A percentile compares a stretch with the other conserved stretches of the same genome.
Conservation (phyloP, 1,140 invertebrate species). For the Dendroctonus valens region DNA sequence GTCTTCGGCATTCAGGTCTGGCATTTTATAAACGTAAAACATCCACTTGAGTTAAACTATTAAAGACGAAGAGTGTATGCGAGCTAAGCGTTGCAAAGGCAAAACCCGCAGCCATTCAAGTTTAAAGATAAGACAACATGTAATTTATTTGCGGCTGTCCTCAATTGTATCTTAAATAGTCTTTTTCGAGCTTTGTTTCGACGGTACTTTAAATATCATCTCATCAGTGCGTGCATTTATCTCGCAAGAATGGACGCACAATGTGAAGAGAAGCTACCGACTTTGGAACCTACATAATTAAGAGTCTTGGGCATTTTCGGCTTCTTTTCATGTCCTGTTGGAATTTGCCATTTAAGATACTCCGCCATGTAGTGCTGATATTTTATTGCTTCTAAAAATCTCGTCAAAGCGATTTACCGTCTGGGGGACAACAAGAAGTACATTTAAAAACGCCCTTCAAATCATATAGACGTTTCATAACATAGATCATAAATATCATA, state of each 20-base stretch:
- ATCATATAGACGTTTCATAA: too few relatives aligned
- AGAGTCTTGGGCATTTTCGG: slow-evolving; percentile 14
- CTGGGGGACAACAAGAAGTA: too few relatives aligned
- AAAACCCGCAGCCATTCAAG: slow-evolving; percentile 33
- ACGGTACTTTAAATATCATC: slow-evolving; percentile 33
- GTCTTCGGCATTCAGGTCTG: slow-evolving; percentile 20
- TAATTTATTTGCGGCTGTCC: slow-evolving; percentile 34
- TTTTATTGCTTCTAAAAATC: too few relatives aligned
- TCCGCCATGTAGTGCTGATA: too few relatives aligned
- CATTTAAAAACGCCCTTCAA: too few relatives aligned
- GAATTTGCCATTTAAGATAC: too few relatives aligned
- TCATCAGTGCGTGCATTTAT: slow-evolving; percentile 23
- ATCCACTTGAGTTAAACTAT: slow-evolving; percentile 19
- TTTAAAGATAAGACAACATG: slow-evolving; percentile 36
- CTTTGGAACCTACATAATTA: slow-evolving; percentile 24
- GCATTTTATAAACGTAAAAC: slow-evolving; percentile 22
- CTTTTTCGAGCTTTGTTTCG: slow-evolving; percentile 34
- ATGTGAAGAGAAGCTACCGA: slow-evolving; percentile 18
- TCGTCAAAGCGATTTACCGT: too few relatives aligned
- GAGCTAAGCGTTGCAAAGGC: slow-evolving; percentile 15
- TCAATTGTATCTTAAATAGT: slow-evolving; percentile 26
- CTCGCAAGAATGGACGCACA: slow-evolving; percentile 28
- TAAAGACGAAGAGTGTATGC: slow-evolving; percentile 18
- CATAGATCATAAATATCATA: too few relatives aligned
- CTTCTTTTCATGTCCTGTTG: background rate